phyloP scores from a whole-genome alignment of 1,140 invertebrate genomes.

The Trachymyrmex cornetzi region DNA sequence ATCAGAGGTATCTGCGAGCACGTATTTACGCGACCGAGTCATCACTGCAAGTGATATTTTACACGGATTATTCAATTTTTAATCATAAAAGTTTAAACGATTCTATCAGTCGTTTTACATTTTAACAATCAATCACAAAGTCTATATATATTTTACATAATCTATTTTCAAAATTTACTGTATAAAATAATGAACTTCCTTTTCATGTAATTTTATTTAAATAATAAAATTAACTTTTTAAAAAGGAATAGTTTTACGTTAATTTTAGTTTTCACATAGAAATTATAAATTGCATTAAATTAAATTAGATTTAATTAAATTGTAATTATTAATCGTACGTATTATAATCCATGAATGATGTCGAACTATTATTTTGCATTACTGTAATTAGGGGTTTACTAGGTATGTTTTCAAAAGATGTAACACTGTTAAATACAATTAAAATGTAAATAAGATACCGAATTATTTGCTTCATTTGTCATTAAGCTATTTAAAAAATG shows the following conservation, averaged over 20 bases:
- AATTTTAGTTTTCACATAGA: not conserved
- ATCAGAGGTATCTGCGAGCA: not conserved
- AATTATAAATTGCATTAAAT: not conserved
- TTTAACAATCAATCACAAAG: not conserved
- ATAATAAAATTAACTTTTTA: not conserved
- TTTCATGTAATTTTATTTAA: not conserved
- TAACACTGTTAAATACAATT: too few relatives aligned
- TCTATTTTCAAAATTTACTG: not conserved
- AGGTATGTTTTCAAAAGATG: too few relatives aligned
- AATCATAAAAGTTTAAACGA: not conserved
- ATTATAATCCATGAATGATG: not conserved
- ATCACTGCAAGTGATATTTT: not conserved
- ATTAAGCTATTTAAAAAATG: not conserved
- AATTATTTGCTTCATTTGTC: too few relatives aligned
- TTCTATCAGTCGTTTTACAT: not conserved
- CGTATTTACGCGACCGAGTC: not conserved
- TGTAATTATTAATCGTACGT: not conserved
- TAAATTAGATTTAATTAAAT: slow-evolving; percentile 13
- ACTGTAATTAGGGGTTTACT: too few relatives aligned
- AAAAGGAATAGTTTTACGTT: not conserved
- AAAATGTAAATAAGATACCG: too few relatives aligned
- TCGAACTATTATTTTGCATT: not conserved
- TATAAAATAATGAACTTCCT: not conserved
- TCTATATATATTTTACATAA: not conserved
- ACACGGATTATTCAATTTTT: not conserved